Conservation (phyloP, 2,888 invertebrate genomes). For the Drosophila siamana region DNA sequence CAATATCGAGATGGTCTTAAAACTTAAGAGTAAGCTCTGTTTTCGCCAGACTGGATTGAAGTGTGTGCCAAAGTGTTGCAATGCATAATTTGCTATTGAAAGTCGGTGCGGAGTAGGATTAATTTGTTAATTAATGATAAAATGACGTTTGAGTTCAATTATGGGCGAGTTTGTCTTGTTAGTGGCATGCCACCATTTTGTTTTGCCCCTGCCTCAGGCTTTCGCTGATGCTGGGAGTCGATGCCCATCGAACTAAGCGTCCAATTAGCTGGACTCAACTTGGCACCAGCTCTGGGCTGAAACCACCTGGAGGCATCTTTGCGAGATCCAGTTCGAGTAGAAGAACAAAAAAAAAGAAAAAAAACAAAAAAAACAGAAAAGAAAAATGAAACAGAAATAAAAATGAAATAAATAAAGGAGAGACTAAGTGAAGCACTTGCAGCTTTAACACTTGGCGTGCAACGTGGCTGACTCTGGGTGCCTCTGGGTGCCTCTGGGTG, state of each 20-base stretch:
- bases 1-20: too few species aligned
- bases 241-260: slow-evolving; percentile 48
- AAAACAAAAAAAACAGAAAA: too few species aligned
- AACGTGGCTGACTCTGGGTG: slow-evolving; percentile 24
- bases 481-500: too few species aligned
- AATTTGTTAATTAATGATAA: slow-evolving; percentile 12
- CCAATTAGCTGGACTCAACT: slow-evolving; percentile 56
- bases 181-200: slow-evolving; percentile 37
- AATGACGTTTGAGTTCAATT: not conserved
- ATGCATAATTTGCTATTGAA: too few species aligned
- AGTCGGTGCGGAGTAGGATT: too few species aligned
- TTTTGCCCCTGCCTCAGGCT: slow-evolving; percentile 1
- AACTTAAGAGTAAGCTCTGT: too few species aligned
- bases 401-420: slow-evolving; percentile 1
- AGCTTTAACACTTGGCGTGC: slow-evolving; percentile 62
- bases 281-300: slow-evolving; percentile 2
- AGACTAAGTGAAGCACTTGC: slow-evolving; percentile 63
- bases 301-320: not conserved
- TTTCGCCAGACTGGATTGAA: too few species aligned
- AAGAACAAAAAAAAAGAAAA: too few species aligned
- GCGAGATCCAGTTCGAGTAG: slow-evolving; percentile 1
- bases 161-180: slow-evolving; percentile 2
- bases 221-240: slow-evolving; percentile 6
- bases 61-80: too few species aligned
- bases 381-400: not conserved